Base-by-base conservation (phyloP, 1,140 invertebrate genomes). In the Pseudachorutes palmiensis region DNA sequence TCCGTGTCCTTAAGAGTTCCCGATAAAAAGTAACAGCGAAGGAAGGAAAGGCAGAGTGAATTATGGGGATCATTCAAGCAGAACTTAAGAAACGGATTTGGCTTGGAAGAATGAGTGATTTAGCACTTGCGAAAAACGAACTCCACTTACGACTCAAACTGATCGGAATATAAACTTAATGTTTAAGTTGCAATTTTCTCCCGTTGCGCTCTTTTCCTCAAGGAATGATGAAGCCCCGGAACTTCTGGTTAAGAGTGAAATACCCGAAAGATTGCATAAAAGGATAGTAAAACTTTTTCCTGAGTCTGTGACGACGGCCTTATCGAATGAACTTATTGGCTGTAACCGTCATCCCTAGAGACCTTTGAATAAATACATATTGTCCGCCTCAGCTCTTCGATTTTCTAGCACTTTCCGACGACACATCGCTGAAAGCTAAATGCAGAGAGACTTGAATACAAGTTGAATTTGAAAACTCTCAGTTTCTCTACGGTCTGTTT, bases 141-240 rank as follows among this genome's bases (percentile, higher is more conserved):
- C 51, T 14, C 14, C 9, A 45, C 36, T 45, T 45, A 12, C 14
- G 9, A 16, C 9, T 5, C 12, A 14, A 9, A 26, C 5, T 55
- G 12, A 26, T 14, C 9, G 67, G 61, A 68, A 63, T 22, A 57
- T 32, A 59, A 59, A 60, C 28, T 64, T 65, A 57, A 64, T 67
- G 68, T 67, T 72, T 69, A 72, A 72, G 65, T 72, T 72, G 65
- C 70, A 69, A 72, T 72, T 72, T 72, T 72, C 67, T 59, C 65
- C 57, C 57, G 61, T 48, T 28, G 41, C 48, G 28, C 22, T 59
- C 32, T 31, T 66, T 60, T 26, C 24, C 36, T 16, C 12, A 24
- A 29, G 28, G 16, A n/a, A 29, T 57, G 29, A 31, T 30, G 48
- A 31, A 30, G 28, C 26, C 12, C 30, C 45, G 2, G 5, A 55